Evolutionary conservation across 1,140 invertebrate genomes (phyloP), one percentile per base, ranked within the genome.

Genomic region (Ditylenchus dipsaci): DNA sequence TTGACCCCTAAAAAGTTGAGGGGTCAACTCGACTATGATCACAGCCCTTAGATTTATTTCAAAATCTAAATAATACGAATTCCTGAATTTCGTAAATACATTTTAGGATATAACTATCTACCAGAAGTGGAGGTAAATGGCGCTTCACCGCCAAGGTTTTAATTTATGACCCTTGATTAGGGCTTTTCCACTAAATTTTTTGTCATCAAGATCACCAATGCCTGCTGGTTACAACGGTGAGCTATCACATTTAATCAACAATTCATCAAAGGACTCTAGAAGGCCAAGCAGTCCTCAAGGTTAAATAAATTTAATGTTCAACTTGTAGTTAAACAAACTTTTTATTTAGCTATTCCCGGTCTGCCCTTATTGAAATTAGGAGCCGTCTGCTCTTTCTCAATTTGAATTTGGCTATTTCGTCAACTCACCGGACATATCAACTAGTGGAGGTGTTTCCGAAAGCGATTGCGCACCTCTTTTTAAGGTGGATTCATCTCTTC

Each of bases 381-480:
- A 58, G 80, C 80, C 80, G 9, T 83, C 81, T 33, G 81, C 81
- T n/a, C 38, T 82, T 19, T 79, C 76, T n/a, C 79, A 81, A 58
- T 69, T 69, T 29, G 65, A 49, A 47, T 67, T 67, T 33, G 67
- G 67, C 17, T 81, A 81, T 61, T 81, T 81, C 72, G 80, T 83
- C 7, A 82, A 82, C 57, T 83, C 81, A 9, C 80, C 80, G 1
- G 80, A 82, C 59, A 53, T 81, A 17, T 38, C 73, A 13, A 49
- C 19, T n/a, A 70, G 69, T 67, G 29, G 49, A 8, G 77, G 27
- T 62, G 57, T 49, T 9, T 68, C 82, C 30, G 79, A 82, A 7
- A 78, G 73, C 42, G 80, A 82, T 63, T 82, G 80, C 43, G 80
- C 80, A n/a, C 80, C 80, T 19, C 61, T 82, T 29, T 63, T 49